phyloP scores from a whole-genome alignment of 2,113 vertebrate genomes.

The Pelodiscus sinensis region DNA sequence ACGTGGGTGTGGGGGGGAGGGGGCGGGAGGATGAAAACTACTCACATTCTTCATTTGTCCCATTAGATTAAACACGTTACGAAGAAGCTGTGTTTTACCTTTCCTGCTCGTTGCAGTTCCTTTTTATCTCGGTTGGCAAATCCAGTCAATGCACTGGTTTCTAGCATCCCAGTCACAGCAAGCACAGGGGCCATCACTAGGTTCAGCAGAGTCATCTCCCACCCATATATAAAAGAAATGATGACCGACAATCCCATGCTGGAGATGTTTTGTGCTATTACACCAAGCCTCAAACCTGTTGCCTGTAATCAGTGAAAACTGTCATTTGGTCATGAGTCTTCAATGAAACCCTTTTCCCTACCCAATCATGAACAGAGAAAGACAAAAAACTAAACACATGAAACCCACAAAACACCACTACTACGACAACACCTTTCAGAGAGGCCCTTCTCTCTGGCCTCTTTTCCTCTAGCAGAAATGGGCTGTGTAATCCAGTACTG shows the following conservation, averaged over 20 bases:
- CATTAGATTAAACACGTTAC: rapidly evolving
- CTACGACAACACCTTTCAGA: conserved; percentile 16
- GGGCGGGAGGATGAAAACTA: too few species aligned
- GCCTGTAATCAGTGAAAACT: conserved; percentile 34
- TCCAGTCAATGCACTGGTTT: conserved; percentile 37
- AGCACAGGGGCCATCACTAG: conserved; percentile 51
- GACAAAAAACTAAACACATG: too few species aligned
- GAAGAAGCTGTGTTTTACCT: conserved; percentile 12
- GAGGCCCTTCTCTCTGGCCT: conserved; percentile 24
- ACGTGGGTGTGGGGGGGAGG: too few species aligned
- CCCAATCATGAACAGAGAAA: background rate
- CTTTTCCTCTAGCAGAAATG: conserved; percentile 45
- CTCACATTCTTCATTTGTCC: background rate
- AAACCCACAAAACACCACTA: too few species aligned
- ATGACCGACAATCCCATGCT: conserved; percentile 59
- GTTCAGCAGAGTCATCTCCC: conserved; percentile 67
- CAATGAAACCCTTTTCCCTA: conserved; percentile 2
- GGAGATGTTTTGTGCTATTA: conserved; percentile 48
- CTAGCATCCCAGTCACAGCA: conserved; percentile 50
- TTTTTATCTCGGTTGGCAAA: conserved; percentile 65
- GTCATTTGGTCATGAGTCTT: background rate
- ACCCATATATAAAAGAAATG: conserved; percentile 42
- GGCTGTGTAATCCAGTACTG: conserved; percentile 36
- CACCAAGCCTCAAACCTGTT: conserved; percentile 50
- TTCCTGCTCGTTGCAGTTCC: conserved; percentile 29